Percentiles rank a stretch among this genome's conserved stretches.
Conservation (phyloP, 2,797 vertebrate species). For the Peromyscus eremicus region DNA sequence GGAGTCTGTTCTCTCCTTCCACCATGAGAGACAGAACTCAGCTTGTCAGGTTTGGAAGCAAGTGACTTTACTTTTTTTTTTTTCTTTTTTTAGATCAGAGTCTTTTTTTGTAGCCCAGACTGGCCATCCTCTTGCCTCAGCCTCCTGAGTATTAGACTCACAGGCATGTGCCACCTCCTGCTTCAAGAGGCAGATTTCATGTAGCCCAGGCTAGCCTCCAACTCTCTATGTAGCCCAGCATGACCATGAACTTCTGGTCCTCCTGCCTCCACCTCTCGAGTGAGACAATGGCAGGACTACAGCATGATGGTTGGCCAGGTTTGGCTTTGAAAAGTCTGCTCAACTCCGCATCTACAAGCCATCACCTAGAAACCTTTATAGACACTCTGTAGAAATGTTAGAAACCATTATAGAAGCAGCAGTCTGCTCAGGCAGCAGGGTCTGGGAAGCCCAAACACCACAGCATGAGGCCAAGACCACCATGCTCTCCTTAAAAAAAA, state of each 20-base stretch:
- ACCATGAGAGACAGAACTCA: not conserved
- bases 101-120: not conserved
- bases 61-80: not conserved
- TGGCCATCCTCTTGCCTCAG: not conserved
- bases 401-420: constrained; percentile 17
- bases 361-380: constrained; percentile 42
- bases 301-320: not conserved
- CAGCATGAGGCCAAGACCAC: not conserved
- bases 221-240: not conserved
- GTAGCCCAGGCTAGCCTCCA: not conserved
- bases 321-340: constrained; percentile 25
- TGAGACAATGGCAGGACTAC: not conserved
- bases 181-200: not conserved
- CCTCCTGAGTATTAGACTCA: not conserved
- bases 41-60: not conserved
- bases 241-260: not conserved
- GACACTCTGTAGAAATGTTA: too few species aligned
- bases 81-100: not conserved
- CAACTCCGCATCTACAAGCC: constrained; percentile 13
- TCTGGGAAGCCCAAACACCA: constrained; percentile 37
- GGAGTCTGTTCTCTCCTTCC: not conserved
- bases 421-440: constrained; percentile 63
- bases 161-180: not conserved
- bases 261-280: not conserved
- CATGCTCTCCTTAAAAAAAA: not conserved